Evolutionary conservation across 35 echinoderm and acorn worm species (phyloP).

Genomic region (Stichopus chloronotus): DNA sequence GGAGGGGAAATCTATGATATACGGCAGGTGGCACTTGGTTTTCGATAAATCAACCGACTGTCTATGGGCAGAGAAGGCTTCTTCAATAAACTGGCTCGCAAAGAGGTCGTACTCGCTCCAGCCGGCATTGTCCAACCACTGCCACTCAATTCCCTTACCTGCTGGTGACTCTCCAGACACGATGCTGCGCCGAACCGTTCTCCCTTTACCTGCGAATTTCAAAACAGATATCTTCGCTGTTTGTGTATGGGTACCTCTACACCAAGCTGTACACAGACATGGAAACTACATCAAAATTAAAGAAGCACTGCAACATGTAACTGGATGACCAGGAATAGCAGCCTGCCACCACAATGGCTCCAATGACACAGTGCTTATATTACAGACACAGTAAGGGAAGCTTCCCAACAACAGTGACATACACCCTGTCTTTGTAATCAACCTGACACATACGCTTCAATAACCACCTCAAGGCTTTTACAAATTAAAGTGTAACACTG

Average conservation of each 20-base stretch:
- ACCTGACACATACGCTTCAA: no score
- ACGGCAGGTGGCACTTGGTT: constrained; percentile 74
- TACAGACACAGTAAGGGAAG: background rate
- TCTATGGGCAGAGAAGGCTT: constrained; percentile 54
- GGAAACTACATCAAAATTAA: background rate
- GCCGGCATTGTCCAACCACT: constrained; percentile 76
- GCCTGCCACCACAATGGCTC: no score
- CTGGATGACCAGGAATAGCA: no score
- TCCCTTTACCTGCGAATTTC: constrained; percentile 66
- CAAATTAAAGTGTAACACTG: no score
- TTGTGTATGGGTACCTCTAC: no score
- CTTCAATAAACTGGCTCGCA: constrained; percentile 64
- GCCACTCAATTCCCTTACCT: constrained; percentile 79
- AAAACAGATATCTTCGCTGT: background rate
- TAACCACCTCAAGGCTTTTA: no score
- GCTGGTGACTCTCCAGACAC: constrained; percentile 56
- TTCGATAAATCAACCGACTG: constrained; percentile 66
- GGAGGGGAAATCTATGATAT: constrained; percentile 68
- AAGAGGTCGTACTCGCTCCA: constrained; percentile 86
- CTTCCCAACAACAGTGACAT: no score
- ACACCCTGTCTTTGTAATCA: no score
- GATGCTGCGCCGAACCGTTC: constrained; percentile 70
- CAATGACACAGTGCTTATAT: no score
- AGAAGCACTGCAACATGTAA: background rate
- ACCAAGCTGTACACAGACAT: no score